Base-by-base conservation (phyloP, 2,888 invertebrate species). In the Tetropium fuscum region DNA sequence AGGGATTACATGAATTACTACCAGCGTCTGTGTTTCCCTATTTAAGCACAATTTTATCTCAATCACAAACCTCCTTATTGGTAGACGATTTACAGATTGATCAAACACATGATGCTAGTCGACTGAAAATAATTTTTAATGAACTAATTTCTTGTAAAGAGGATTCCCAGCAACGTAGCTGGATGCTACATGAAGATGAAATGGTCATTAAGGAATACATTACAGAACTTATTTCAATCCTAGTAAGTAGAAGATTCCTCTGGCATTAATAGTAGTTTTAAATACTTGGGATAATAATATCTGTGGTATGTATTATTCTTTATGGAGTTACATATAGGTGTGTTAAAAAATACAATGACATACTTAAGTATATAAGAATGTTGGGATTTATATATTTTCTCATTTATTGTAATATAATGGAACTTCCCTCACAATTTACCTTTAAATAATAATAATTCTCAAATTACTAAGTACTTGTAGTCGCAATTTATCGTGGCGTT, bases 121-220 rank as follows among this genome's bases (percentile, higher is more conserved):
- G 93, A 16, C 86, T 97, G 79, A 90, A 91, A 80, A 88, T 91
- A 40, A 91, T 97, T 25, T 90, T 97, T 68, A 88, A 89, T 64
- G 91, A 95, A 64, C 82, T 97, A 66, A 92, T 93, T 1, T 91
- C 90, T 62, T 95, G 95, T 66, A 96, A 96, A 69, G 95, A 97
- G 76, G 97, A 97, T 79, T 93, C 95, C 0, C 97, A 98, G 77
- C 97, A 98, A 77, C 85, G 97, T 57, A 95, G 94, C 70, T 97
- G 97, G 97, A 94, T 95, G 80, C 83, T 97, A 20, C 94, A 97
- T 78, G 97, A 97, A 78, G 97, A 97, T 79, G 96, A 97, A 68
- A 88, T 88, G 59, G 91, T 93, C 69, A 97, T 97, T 75, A 89
- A 90, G 59, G 92, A 93, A 60, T 93, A 95, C 79, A 85, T 97